Conservation (phyloP, 2,888 invertebrate species). For the Pollenia amentaria region DNA sequence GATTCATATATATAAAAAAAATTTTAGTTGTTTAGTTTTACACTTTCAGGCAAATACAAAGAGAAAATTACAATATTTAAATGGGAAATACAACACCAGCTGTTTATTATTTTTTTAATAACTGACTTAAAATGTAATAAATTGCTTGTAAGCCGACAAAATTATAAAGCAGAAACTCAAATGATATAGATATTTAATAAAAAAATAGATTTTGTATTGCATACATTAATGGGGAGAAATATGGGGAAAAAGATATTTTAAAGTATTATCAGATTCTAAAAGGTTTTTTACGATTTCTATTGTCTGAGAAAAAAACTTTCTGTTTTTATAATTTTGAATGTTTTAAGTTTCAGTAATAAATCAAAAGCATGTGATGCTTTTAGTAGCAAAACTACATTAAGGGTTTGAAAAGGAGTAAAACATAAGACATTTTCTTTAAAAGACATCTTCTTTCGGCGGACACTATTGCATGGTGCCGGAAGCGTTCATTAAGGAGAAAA, state of each 20-base stretch:
- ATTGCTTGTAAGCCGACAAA: slow-evolving; percentile 64
- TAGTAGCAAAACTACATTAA: not conserved
- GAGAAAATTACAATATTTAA: not conserved
- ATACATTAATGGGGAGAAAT: slow-evolving; percentile 20
- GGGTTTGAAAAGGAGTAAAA: not conserved
- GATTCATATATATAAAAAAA: not conserved
- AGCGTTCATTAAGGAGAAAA: too few species aligned
- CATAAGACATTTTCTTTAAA: too few species aligned
- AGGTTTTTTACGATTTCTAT: too few species aligned
- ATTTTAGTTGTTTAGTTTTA: not conserved
- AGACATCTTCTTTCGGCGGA: too few species aligned
- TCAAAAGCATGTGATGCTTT: slow-evolving; percentile 24
- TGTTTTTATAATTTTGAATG: not conserved
- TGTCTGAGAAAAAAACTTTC: not conserved
- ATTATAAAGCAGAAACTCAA: slow-evolving; percentile 44
- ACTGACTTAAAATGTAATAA: slow-evolving; percentile 61
- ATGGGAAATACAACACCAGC: slow-evolving; percentile 28
- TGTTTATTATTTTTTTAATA: slow-evolving; percentile 42
- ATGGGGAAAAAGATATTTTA: not conserved
- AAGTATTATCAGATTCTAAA: not conserved
- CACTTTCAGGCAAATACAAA: not conserved
- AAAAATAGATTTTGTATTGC: slow-evolving; percentile 28
- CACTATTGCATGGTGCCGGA: too few species aligned
- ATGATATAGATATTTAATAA: not conserved
- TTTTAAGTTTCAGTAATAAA: slow-evolving; percentile 41